Percentiles rank a stretch among this genome's conserved stretches.
phyloP scores from a whole-genome alignment of 2,797 vertebrate species.

The Discoglossus pictus region DNA sequence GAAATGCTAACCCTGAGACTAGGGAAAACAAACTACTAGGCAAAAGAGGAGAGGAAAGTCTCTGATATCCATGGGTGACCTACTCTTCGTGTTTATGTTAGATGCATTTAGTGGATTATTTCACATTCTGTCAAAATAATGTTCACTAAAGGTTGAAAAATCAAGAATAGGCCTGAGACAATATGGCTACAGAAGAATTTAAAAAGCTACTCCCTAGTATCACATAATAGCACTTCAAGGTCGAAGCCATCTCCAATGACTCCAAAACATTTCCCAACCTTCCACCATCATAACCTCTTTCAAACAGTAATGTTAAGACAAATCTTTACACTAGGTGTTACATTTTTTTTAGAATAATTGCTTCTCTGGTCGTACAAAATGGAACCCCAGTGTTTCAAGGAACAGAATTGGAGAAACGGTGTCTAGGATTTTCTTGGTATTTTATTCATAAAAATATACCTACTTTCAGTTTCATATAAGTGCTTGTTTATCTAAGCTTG shows the following conservation, averaged over 20 bases:
- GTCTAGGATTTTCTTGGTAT: no score
- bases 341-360: neutral
- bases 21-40: slow-evolving; percentile 22
- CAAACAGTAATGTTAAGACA: neutral
- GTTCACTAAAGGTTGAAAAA: neutral
- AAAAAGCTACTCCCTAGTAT: no score
- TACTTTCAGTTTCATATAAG: no score
- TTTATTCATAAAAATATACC: no score
- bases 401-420: no score
- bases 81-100: slow-evolving; percentile 3
- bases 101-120: neutral
- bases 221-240: no score
- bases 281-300: neutral
- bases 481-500: no score
- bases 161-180: neutral
- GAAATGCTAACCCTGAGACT: slow-evolving; percentile 15
- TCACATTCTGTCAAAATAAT: slow-evolving; percentile 10
- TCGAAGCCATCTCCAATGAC: no score
- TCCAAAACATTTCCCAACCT: no score
- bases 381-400: no score
- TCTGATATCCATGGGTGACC: slow-evolving; percentile 1
- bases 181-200: no score
- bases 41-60: neutral
- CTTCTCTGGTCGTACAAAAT: no score
- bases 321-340: neutral